phyloP scores from a whole-genome alignment of 2,888 invertebrate species.

The Drosophila barbarae region DNA sequence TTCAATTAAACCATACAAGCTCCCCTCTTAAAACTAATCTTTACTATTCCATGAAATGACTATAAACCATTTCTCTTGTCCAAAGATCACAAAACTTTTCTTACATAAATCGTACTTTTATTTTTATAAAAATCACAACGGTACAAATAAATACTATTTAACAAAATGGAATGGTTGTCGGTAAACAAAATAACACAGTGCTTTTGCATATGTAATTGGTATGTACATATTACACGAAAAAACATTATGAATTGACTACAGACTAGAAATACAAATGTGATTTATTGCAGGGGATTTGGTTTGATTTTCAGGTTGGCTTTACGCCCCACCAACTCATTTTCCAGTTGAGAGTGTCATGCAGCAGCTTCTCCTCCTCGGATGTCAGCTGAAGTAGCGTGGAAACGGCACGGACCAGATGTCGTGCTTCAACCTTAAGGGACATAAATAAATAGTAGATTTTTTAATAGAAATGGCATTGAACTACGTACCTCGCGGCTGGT shows the following conservation, averaged over 20 bases:
- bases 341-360: conserved; percentile 82
- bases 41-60: not conserved
- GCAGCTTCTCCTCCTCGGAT: conserved; percentile 91
- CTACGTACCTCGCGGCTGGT: conserved; percentile 87
- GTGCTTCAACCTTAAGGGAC: conserved; percentile 84
- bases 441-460: not conserved
- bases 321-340: conserved; percentile 81
- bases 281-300: conserved; percentile 27
- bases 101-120: conserved; percentile 32
- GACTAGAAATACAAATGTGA: conserved; percentile 42
- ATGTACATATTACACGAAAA: conserved; percentile 38
- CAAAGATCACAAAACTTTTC: not conserved
- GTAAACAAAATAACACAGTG: conserved; percentile 40
- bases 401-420: conserved; percentile 93
- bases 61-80: not conserved
- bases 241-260: conserved; percentile 39
- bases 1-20: too few species aligned
- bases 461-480: not conserved
- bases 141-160: conserved; percentile 45
- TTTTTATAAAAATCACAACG: conserved; percentile 46
- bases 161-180: conserved; percentile 43
- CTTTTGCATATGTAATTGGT: conserved; percentile 31
- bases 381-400: conserved; percentile 90
- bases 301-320: conserved; percentile 81
- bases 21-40: too few species aligned